Evolutionary conservation across 2,113 vertebrate genomes (phyloP), one percentile per base, ranked within the genome.

Genomic region (Trachemys scripta): DNA sequence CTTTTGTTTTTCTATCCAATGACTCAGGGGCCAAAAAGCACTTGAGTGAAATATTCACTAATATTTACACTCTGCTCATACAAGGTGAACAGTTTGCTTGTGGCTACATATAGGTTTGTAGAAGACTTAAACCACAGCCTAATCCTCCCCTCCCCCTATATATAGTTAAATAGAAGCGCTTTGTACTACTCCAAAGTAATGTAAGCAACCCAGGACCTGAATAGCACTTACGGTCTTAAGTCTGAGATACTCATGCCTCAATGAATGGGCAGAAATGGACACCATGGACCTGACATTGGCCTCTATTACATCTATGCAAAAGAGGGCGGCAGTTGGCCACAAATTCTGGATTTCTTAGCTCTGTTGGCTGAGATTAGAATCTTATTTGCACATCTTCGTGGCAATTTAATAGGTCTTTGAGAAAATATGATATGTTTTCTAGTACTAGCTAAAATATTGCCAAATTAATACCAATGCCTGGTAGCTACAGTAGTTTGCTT

Each of bases 341-440:
- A 1, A 83, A 17, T 19, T 95, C 76, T 0, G 1, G 65, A 53
- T 91, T 38, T 92, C 1, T 1, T 51, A 62, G 35, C 29, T 88
- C 45, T 3, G 14, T 50, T 95, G 49, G 49, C 4, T 82, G 76
- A 47, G 65, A 80, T 35, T 75, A 82, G 90, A 82, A 87, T n/a
- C 90, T 19, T 35, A 13, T 95, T 92, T 94, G 87, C 91, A 94
- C 84, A 85, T 88, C 51, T 35, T 54, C 90, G 65, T 87, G 54
- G 45, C 82, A 24, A 49, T 75, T 51, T 80, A 50, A 50, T 19
- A 35, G 49, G 17, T 51, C 31, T 49, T 80, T 51, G 4, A 17
- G 27, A 31, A 35, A 51, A 50, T 20, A 50, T 6, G 3, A 5
- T 49, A 96, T 90, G 10, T 50, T 82, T 92, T 87, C 72, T 27